Evolutionary conservation across 2,113 vertebrate species (phyloP).

Genomic region (Cairina moschata): DNA sequence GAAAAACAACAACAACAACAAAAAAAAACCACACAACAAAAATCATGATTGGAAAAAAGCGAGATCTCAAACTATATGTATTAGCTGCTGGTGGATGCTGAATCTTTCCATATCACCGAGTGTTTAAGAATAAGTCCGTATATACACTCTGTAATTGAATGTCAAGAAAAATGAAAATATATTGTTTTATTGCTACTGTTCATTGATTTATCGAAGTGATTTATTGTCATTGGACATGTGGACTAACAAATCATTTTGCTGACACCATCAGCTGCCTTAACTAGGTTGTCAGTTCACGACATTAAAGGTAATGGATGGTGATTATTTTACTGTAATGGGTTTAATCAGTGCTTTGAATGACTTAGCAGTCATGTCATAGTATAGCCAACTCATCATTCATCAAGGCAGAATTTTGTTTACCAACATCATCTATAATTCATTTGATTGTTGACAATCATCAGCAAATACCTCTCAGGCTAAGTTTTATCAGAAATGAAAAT

Average conservation of each 20-base stretch:
- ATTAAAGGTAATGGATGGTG: slow-evolving; percentile 86
- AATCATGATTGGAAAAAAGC: not conserved
- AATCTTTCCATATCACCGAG: slow-evolving; percentile 61
- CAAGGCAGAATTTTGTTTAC: slow-evolving; percentile 80
- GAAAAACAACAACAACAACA: not conserved
- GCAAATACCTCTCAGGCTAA: slow-evolving; percentile 75
- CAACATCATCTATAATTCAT: slow-evolving; percentile 84
- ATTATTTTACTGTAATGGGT: slow-evolving; percentile 86
- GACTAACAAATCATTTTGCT: slow-evolving; percentile 81
- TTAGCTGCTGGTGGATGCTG: slow-evolving; percentile 48
- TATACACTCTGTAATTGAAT: slow-evolving; percentile 82
- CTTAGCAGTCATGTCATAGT: slow-evolving; percentile 80
- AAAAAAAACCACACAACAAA: not conserved
- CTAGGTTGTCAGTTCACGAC: slow-evolving; percentile 84
- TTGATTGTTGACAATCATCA: slow-evolving; percentile 82
- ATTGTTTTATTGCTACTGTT: slow-evolving; percentile 84
- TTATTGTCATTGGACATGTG: slow-evolving; percentile 78
- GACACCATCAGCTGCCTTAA: slow-evolving; percentile 86
- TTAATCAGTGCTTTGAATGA: slow-evolving; percentile 84
- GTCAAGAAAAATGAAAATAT: slow-evolving; percentile 84
- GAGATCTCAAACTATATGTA: slow-evolving; percentile 1
- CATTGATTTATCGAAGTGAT: slow-evolving; percentile 85
- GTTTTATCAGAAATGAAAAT: slow-evolving; percentile 79
- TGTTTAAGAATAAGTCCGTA: slow-evolving; percentile 79
- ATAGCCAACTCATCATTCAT: slow-evolving; percentile 78